phyloP scores from a whole-genome alignment of 2,797 vertebrate genomes.

The Propithecus perrieri region DNA sequence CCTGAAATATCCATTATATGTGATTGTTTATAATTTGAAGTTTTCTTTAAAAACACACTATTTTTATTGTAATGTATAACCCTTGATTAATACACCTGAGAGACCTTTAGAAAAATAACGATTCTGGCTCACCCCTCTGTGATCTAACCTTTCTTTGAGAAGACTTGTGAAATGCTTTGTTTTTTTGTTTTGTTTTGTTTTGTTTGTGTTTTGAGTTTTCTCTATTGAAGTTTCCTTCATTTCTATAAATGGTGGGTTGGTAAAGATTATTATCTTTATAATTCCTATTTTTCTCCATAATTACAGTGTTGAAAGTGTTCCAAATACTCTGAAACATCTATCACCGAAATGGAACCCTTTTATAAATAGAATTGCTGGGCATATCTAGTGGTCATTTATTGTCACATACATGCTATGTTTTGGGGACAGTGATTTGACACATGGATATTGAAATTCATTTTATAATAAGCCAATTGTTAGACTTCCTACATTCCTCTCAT shows the following conservation, averaged over 20 bases:
- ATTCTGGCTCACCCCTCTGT: accelerated
- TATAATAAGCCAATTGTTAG: constrained; percentile 18
- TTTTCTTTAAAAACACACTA: neutral
- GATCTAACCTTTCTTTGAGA: neutral
- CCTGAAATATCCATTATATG: neutral
- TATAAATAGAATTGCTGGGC: neutral
- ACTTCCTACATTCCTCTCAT: neutral
- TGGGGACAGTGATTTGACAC: neutral
- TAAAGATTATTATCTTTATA: neutral
- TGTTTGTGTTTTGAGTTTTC: neutral
- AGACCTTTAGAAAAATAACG: neutral
- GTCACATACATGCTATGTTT: neutral
- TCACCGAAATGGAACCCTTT: neutral
- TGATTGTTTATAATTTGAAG: neutral
- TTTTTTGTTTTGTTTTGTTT: neutral
- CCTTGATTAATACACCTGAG: neutral
- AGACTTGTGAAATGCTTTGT: neutral
- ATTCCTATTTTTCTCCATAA: neutral
- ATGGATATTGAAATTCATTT: constrained; percentile 22
- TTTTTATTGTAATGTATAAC: neutral
- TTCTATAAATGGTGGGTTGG: neutral
- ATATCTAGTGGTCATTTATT: neutral
- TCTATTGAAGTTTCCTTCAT: neutral
- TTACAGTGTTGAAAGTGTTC: neutral
- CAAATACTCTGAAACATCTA: neutral